These are phyloP conservation scores for Syrphus vitripennis DNA, from an alignment of 2,888 invertebrate genomes.

Conservation along the genomic window DNA sequence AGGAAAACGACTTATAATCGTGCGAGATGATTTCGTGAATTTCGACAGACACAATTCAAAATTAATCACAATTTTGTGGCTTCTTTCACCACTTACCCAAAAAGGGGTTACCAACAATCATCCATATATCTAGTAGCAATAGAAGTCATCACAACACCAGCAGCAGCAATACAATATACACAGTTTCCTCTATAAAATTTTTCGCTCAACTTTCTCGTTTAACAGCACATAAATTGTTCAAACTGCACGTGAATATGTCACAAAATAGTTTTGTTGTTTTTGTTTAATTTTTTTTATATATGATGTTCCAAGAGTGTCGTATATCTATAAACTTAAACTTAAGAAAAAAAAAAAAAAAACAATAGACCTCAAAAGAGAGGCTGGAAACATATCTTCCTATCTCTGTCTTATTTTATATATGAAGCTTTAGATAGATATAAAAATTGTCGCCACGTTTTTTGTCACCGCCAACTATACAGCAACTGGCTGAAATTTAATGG, in stretches of 20 bases:
- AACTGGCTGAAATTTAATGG: constrained; percentile 60
- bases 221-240: constrained; percentile 70
- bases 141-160: not conserved
- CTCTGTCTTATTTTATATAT: not conserved
- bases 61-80: constrained; percentile 71
- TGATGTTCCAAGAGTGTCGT: constrained; percentile 27
- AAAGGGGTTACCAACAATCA: constrained; percentile 1
- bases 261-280: constrained; percentile 45
- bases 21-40: constrained; percentile 73
- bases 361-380: constrained; percentile 18
- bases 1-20: constrained; percentile 71
- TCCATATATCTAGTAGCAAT: not conserved
- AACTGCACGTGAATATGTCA: constrained; percentile 71
- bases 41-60: constrained; percentile 73
- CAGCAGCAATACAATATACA: too few relatives aligned
- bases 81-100: constrained; percentile 53
- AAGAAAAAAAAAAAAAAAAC: not conserved
- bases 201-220: constrained; percentile 67
- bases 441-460: constrained; percentile 67
- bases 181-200: constrained; percentile 31
- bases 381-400: not conserved
- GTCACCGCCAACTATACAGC: constrained; percentile 3
- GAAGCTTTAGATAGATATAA: constrained; percentile 1
- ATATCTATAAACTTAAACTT: constrained; percentile 1
- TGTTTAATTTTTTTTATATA: constrained; percentile 34